Base-by-base conservation (phyloP, 1,140 invertebrate genomes). In the Zeugodacus cucurbitae region DNA sequence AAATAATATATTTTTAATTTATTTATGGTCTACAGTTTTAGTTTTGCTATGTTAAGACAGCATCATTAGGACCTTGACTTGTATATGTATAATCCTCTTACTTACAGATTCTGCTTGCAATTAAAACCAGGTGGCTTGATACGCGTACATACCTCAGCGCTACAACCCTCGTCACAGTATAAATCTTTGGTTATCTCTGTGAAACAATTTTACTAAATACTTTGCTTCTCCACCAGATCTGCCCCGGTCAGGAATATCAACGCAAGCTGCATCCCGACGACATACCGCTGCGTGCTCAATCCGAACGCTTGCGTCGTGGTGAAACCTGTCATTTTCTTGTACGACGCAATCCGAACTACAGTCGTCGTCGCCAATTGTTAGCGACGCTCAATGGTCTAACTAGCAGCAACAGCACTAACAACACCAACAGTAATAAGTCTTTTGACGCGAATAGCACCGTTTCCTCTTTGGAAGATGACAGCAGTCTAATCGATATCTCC, bases 91-190 rank as follows among this genome's bases (percentile, higher is more conserved):
- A 26, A 41, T 58, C 32, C 3, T 89, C 89, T 0, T 17, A 22
- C n/a, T 82, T 95, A n/a, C 94, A 97, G 97, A 93, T 98, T 98
- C 94, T 97, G 96, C 62, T 94, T 98, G 62, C 96, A 98, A 94
- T 97, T 97, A 90, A 95, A 96, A 89, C 95, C 96, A 41, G 98
- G 98, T 44, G 97, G 97, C 17, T 94, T 98, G 74, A 96, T 98
- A 87, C 97, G 97, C 94, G 97, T 98, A 26, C 97, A 98, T 94
- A 98, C 98, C 91, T 97, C 97, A 59, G 97, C 97, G 58, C 94
- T 98, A 85, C 98, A 98, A 96, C 96, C 96, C 70, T 97, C 96
- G 94, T 98, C 97, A 0, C 97, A 98, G 94, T 98, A 98, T 95
- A 98, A 98, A 94, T 98, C 97, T 90, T 94, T 98, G 88, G 95